Percentiles rank a stretch among this genome's conserved stretches.
These are phyloP conservation scores for Monodelphis domestica DNA, from an alignment of 2,797 vertebrate species.

Conservation along the genomic window DNA sequence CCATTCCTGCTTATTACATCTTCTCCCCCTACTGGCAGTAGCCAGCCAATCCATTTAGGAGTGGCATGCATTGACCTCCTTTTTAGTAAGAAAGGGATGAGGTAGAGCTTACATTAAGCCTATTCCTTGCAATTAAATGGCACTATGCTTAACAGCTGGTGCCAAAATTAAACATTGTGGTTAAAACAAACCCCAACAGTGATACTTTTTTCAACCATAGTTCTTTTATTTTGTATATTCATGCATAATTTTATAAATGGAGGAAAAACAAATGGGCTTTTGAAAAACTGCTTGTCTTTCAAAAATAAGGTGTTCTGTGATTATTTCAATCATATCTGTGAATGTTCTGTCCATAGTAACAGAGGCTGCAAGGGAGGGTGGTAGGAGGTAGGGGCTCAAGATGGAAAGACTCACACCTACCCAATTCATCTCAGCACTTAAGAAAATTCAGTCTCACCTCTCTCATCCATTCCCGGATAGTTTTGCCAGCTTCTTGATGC, in stretches of 20 bases:
- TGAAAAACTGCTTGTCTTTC: conserved; percentile 48
- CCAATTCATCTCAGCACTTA: conserved; percentile 43
- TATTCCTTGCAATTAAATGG: conserved; percentile 43
- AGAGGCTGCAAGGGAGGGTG: conserved; percentile 17
- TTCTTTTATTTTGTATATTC: background rate
- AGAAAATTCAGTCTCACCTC: conserved; percentile 88
- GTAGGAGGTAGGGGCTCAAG: conserved; percentile 50
- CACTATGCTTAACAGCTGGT: conserved; percentile 19
- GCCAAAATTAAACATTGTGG: conserved; percentile 38
- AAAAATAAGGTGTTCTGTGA: conserved; percentile 61
- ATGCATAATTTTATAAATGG: background rate
- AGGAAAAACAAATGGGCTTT: conserved; percentile 22
- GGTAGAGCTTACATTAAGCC: conserved; percentile 7
- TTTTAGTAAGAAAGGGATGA: conserved; percentile 39
- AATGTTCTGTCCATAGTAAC: conserved; percentile 46
- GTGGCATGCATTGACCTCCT: background rate
- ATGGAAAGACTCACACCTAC: conserved; percentile 56
- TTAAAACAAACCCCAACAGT: conserved; percentile 24
- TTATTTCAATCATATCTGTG: conserved; percentile 70
- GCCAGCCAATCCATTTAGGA: conserved; percentile 41
- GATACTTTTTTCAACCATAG: conserved; percentile 7
- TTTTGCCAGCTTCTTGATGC: conserved; percentile 96
- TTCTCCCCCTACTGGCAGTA: conserved; percentile 33
- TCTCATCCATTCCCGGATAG: conserved; percentile 96
- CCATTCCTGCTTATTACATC: conserved; percentile 27